Evolutionary conservation across 2,113 vertebrate species (phyloP), one percentile per base, ranked within the genome.

Genomic region (Clarias macrocephalus): DNA sequence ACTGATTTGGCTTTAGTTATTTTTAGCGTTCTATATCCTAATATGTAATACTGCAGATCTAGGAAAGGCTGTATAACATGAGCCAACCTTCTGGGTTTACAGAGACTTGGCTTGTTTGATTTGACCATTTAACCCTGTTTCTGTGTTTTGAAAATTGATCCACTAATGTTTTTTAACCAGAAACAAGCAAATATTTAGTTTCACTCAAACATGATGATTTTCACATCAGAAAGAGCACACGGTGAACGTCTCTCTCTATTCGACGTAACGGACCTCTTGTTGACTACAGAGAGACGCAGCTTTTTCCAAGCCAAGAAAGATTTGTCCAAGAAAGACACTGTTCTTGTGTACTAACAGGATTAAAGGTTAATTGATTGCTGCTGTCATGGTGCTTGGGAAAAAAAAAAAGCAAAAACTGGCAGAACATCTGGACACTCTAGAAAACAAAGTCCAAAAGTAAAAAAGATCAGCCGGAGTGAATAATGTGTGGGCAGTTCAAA

Each of bases 301-400:
- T 28, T 23, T 42, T 25, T 87, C 30, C 3, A 54, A 59, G 25
- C 52, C 63, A 80, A 42, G 63, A 54, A 42, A 37, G 48, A 62
- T 63, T 63, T 82, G 56, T 54, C n/a, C 42, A 75, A 59, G 25
- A 62, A 73, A 48, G 62, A n/a, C 56, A 59, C 18, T 11, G 52
- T 54, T n/a, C 42, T 23, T 73, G 11, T 37, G n/a, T 25, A 54
- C 73, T 79, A 65, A 59, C 30, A 70, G 25, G 30, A 73, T 73
- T 81, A 85, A 19, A 33, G 73, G 11, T 85, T 65, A 85, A 85
- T 60, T 79, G 60, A 85, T 56, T 54, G 60, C 28, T 79, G 37
- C 42, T 56, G 73, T 33, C 54, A 65, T 65, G 84, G 59, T 54
- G 72, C 54, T 68, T 80, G 75, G n/a, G 28, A 66, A 16, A 70